Evolutionary conservation across 37 sponge, comb jelly and placozoan genomes (phyloP).

Genomic region (Axinella damicornis): DNA sequence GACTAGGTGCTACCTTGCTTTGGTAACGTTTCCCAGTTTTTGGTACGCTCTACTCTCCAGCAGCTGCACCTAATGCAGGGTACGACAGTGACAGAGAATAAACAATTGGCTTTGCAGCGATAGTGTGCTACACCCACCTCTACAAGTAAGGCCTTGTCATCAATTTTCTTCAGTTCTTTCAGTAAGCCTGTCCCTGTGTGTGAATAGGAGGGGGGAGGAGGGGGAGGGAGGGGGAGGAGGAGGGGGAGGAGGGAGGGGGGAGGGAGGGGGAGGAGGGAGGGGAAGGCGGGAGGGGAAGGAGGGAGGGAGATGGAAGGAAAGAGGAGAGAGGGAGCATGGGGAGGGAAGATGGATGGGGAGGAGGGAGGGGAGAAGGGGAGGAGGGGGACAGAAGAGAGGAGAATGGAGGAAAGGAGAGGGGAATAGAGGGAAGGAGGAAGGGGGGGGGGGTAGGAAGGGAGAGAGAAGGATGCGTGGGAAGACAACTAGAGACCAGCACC

Average conservation of each 20-base stretch:
- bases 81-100: background rate
- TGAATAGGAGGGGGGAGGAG: no score
- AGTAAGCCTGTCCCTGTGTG: constrained; percentile 8
- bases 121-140: no score
- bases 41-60: constrained; percentile 95
- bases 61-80: constrained; percentile 92
- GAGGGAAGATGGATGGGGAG: background rate
- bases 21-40: constrained; percentile 88
- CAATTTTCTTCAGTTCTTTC: constrained; percentile 96
- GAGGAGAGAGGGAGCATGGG: background rate
- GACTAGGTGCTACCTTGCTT: constrained; percentile 9
- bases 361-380: background rate
- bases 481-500: background rate
- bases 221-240: no score
- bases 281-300: background rate
- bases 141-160: constrained; percentile 95
- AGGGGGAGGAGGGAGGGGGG: no score
- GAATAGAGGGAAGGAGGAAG: background rate
- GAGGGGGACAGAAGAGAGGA: background rate
- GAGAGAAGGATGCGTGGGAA: background rate
- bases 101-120: no score
- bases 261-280: constrained; percentile 16
- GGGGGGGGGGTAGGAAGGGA: background rate
- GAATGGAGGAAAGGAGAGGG: background rate
- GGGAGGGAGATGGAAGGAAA: constrained; percentile 1